These are phyloP conservation scores for Hedychridium roseum DNA, from an alignment of 2,888 invertebrate species.

Conservation along the genomic window DNA sequence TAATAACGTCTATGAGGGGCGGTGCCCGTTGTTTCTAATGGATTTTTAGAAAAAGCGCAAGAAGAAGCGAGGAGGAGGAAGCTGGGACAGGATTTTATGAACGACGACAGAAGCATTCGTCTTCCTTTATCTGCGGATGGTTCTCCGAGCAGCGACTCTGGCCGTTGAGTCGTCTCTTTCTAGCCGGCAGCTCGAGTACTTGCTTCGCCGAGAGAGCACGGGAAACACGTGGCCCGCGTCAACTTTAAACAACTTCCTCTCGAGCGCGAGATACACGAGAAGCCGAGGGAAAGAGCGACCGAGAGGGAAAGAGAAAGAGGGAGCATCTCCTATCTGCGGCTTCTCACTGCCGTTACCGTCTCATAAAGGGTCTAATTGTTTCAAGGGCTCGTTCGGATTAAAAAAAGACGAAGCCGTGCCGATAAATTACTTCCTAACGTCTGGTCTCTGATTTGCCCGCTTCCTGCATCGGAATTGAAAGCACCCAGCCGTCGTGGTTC, in stretches of 20 bases:
- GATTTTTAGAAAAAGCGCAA: constrained; percentile 1
- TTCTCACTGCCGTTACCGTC: constrained; percentile 27
- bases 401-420: not conserved
- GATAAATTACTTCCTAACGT: constrained; percentile 26
- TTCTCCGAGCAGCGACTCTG: no score
- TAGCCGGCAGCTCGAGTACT: no score
- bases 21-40: not conserved
- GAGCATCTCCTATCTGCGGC: constrained; percentile 36
- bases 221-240: constrained; percentile 41
- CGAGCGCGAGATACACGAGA: no score
- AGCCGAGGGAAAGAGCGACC: no score
- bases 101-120: no score
- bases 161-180: no score
- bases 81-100: constrained; percentile 20
- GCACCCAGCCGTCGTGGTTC: no score
- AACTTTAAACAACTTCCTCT: constrained; percentile 42
- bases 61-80: constrained; percentile 6
- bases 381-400: constrained; percentile 28
- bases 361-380: constrained; percentile 52
- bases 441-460: constrained; percentile 29
- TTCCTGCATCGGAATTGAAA: constrained; percentile 33
- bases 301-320: no score
- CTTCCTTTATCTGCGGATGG: no score
- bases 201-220: no score
- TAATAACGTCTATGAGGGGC: constrained; percentile 20